Evolutionary conservation across 2,888 invertebrate genomes (phyloP), one percentile per base, ranked within the genome.

Genomic region (Gymnosoma rotundatum): DNA sequence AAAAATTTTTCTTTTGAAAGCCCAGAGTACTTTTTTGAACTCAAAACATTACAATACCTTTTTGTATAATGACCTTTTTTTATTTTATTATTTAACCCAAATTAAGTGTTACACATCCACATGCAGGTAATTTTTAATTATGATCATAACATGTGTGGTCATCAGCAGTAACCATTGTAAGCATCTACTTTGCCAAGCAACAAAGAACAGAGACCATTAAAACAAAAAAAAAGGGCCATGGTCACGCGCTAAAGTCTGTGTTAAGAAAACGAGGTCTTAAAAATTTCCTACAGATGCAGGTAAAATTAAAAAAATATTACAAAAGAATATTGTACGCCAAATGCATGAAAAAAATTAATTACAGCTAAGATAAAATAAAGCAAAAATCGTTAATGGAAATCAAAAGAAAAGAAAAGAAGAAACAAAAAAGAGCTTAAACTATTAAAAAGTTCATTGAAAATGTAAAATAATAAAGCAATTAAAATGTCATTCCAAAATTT

Each of bases 401-500:
- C 2, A 42, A 42, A 42, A 42, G 1, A 25, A 32, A 25, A 25
- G 1, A 4, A 25, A 25, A 38, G 1, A 38, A 6, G 7, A 38
- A 38, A 9, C 38, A 38, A 10, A 12, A 42, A 10, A 42, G 12
- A 42, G 50, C 16, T 42, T 58, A 18, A 14, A 6, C 16, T 36
- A 61, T 20, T 60, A 72, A 72, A 36, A 69, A 63, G 63, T 50
- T 63, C 74, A 63, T 58, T 58, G 64, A 75, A 56, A 58, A 25
- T 2, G 58, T 8, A 50, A 3, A 50, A 73, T 21, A 48, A 81
- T 70, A 64, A 81, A 75, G 48, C 75, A 75, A 75, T 81, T 81
- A 75, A 81, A 70, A 70, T 75, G 70, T 66, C 81, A 81, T 81
- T 75, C 52, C 9, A 36, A 32, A 64, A 14, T 66, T 63, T 74